phyloP scores from a whole-genome alignment of 2,888 invertebrate species.

The Unio pictorum region DNA sequence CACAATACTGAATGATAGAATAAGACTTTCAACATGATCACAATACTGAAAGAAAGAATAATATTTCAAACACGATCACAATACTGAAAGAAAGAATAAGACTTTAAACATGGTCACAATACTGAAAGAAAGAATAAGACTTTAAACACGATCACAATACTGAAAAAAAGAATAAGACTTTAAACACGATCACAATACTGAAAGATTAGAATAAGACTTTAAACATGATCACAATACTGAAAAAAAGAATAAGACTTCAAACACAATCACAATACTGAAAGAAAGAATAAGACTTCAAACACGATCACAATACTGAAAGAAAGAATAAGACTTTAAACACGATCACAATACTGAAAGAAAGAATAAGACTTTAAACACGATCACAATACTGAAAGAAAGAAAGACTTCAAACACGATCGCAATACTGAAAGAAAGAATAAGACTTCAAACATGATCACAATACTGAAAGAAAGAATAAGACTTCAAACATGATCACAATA shows the following conservation, averaged over 20 bases:
- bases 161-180: constrained; percentile 41
- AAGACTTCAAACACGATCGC: no score
- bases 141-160: constrained; percentile 74
- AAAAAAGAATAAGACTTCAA: constrained; percentile 24
- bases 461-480: constrained; percentile 57
- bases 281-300: constrained; percentile 69
- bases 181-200: no score
- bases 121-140: constrained; percentile 45
- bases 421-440: constrained; percentile 25
- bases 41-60: no score
- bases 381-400: constrained; percentile 69
- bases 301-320: constrained; percentile 72
- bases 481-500: no score
- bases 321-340: neutral
- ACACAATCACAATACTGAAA: no score
- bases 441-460: constrained; percentile 73
- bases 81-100: constrained; percentile 63
- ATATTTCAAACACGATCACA: constrained; percentile 73
- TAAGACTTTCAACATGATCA: no score
- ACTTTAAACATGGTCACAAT: no score
- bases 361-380: constrained; percentile 72
- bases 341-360: no score
- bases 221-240: constrained; percentile 73
- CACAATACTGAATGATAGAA: no score
- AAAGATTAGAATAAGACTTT: constrained; percentile 62